These are phyloP conservation scores for Pseudochirops cupreus DNA, from an alignment of 2,797 vertebrate species.

Conservation along the genomic window DNA sequence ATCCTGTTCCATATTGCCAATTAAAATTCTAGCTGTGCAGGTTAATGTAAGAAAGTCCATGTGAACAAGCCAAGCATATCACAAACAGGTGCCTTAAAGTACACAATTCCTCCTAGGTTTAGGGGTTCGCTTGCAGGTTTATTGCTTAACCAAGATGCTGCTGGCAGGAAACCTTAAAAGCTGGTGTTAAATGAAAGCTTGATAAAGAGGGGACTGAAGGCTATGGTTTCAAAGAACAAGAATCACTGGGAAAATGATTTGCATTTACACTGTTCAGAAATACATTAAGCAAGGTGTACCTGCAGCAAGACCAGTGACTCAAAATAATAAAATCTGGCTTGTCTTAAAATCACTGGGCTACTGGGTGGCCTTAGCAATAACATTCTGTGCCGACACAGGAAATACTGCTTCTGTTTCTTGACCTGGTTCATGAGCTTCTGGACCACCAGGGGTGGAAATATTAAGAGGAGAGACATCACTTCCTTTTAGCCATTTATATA, in stretches of 20 bases:
- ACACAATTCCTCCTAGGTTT: not conserved
- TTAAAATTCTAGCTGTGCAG: not conserved
- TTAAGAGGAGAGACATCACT: not conserved
- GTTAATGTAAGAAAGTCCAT: not conserved
- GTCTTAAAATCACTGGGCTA: constrained; percentile 14
- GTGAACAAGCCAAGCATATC: not conserved
- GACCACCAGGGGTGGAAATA: not conserved
- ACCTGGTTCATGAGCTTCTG: not conserved
- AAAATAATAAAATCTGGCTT: not conserved
- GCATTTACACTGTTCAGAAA: too few species aligned
- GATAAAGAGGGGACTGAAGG: not conserved
- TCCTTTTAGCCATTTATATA: constrained; percentile 15
- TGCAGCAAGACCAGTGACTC: not conserved
- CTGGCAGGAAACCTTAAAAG: not conserved
- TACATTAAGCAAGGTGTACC: not conserved
- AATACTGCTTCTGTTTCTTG: constrained; percentile 3
- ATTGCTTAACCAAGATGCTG: not conserved
- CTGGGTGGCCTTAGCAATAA: not conserved
- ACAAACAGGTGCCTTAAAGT: not conserved
- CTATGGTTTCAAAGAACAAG: constrained; percentile 11
- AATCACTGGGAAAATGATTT: constrained; percentile 20
- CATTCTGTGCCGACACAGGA: not conserved
- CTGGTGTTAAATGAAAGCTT: constrained; percentile 4
- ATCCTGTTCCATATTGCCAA: not conserved
- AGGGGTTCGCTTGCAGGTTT: not conserved